Base-by-base conservation (phyloP, 2,888 invertebrate species). In the Tetragonisca angustula region DNA sequence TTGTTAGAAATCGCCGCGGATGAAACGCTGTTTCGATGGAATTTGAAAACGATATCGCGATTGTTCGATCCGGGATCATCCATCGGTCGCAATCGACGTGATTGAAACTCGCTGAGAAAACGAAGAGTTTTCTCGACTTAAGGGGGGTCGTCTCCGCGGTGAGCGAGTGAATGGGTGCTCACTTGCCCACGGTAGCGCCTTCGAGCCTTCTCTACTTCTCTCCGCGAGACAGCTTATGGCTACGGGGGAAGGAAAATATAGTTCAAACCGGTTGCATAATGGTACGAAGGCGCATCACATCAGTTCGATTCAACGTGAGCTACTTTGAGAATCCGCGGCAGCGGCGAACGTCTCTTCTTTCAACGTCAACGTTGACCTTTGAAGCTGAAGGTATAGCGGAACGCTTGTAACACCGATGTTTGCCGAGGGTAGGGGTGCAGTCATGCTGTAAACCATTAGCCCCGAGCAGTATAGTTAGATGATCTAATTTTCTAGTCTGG, bases 241-340 rank as follows among this genome's bases (percentile, higher is more conserved):
- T 71, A 72, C 59, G 65, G 69, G 69, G 81, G 56, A 83, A 89
- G 83, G 88, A 86, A 89, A 89, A 89, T 89, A 89, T 89, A 86
- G 89, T 89, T 88, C 89, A 86, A 78, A 21, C 73, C 65, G 73
- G 59, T 89, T 89, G 89, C 89, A 80, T 89, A 89, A 89, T 84
- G 64, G 64, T 73, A 71, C 79, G 69, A 75, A 87, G 88, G 85
- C 81, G 79, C 81, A 88, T 88, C 88, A 59, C 78, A 67, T 76
- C 68, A 70, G 74, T 52, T 69, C 72, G 54, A n/a, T 17, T 75
- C 64, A 49, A 65, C 69, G 76, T 56, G 73, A 76, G 73, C 59
- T 75, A 79, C 79, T 79, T 84, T 65, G 82, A 81, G 81, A 79
- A 78, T 75, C 81, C 69, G 56, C 59, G 62, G 76, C 76, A 80